Conservation (phyloP, 1,140 invertebrate species). For the Bombus balteatus region DNA sequence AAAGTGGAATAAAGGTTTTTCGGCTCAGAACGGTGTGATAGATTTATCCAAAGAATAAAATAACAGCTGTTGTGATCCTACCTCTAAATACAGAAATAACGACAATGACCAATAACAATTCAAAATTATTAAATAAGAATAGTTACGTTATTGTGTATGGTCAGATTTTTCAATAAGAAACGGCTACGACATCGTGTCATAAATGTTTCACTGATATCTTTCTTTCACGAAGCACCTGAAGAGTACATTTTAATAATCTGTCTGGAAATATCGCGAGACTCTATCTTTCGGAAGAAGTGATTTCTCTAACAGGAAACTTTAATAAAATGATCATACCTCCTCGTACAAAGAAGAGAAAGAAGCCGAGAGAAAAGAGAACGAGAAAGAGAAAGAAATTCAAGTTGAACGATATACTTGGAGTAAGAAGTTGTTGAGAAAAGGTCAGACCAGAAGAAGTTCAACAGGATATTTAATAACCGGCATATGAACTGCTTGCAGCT, state of each 20-base stretch:
- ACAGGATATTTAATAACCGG: background rate
- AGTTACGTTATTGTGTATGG: background rate
- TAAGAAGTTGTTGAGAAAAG: background rate
- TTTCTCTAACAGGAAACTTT: background rate
- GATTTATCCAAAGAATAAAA: too few relatives aligned
- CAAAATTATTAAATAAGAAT: background rate
- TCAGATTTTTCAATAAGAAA: background rate
- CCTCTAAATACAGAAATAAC: too few relatives aligned
- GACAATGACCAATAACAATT: background rate
- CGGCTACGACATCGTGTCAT: too few relatives aligned
- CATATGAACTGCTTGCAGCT: background rate
- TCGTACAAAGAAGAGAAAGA: background rate
- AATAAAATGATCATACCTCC: background rate
- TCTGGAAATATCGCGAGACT: background rate
- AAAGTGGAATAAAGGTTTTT: too few relatives aligned
- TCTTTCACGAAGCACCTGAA: background rate
- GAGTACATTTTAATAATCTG: background rate
- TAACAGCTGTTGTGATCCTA: too few relatives aligned
- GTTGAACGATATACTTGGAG: background rate
- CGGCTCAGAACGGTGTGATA: too few relatives aligned
- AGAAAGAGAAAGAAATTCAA: background rate
- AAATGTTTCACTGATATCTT: background rate
- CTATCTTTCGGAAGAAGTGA: background rate
- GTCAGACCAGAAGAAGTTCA: background rate
- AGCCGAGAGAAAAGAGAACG: too few relatives aligned